These are phyloP conservation scores for Desoria tigrina DNA, from an alignment of 2,888 invertebrate species.

Conservation along the genomic window DNA sequence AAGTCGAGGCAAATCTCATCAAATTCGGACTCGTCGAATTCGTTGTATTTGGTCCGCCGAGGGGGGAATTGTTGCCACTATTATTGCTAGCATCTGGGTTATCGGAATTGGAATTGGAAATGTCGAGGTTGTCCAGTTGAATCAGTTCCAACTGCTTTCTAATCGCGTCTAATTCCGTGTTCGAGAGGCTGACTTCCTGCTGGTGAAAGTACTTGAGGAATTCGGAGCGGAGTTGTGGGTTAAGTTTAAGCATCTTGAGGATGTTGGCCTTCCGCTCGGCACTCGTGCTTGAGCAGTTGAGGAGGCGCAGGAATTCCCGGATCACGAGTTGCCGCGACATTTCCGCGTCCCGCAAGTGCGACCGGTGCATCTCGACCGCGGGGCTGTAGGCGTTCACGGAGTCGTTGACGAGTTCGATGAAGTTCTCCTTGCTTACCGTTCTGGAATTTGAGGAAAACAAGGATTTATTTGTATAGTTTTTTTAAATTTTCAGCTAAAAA, in stretches of 20 bases:
- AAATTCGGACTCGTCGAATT: too few species aligned
- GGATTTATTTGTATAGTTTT: constrained; percentile 2
- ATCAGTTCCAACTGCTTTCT: neutral
- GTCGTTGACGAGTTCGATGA: constrained; percentile 3
- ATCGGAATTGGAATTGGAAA: neutral
- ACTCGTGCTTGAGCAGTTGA: constrained; percentile 5
- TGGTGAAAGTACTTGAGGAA: constrained; percentile 22
- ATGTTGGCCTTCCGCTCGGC: constrained; percentile 27
- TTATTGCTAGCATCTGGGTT: too few species aligned
- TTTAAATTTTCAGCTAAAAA: neutral
- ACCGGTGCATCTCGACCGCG: constrained; percentile 30
- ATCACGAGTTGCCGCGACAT: constrained; percentile 34
- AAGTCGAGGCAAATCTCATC: too few species aligned
- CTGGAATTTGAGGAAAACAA: neutral
- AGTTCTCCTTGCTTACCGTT: constrained; percentile 22
- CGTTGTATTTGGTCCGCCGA: too few species aligned
- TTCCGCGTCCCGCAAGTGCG: constrained; percentile 31
- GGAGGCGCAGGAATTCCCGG: constrained; percentile 30
- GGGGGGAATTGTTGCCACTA: too few species aligned
- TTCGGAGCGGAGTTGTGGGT: constrained; percentile 24
- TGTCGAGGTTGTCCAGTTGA: neutral
- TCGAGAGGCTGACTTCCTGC: neutral
- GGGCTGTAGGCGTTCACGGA: constrained; percentile 23
- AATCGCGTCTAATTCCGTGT: neutral
- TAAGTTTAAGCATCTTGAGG: constrained; percentile 30